These are phyloP conservation scores for Sclerurus mexicanus DNA, from an alignment of 2,113 vertebrate species.

Conservation along the genomic window DNA sequence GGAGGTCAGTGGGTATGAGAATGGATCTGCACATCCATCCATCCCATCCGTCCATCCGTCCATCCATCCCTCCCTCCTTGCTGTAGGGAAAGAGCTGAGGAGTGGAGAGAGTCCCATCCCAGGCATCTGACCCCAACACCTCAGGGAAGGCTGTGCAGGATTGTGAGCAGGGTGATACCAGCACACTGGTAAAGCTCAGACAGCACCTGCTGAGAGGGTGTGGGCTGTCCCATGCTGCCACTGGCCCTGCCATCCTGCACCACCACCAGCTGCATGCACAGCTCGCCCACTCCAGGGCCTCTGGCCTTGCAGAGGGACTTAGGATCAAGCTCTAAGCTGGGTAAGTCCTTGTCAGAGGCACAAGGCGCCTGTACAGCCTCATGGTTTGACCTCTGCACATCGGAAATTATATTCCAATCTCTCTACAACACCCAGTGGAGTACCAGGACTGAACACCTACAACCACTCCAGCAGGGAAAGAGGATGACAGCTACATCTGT, in stretches of 20 bases:
- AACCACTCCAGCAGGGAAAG: background rate
- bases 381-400: background rate
- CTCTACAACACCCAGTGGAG: background rate
- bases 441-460: background rate
- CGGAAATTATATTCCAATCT: background rate
- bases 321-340: background rate
- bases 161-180: fast-evolving
- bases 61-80: background rate
- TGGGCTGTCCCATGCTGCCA: background rate
- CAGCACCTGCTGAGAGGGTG: background rate
- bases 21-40: background rate
- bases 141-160: fast-evolving
- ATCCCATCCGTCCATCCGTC: background rate
- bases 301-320: fast-evolving
- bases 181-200: fast-evolving
- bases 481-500: slow-evolving; percentile 31
- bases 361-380: fast-evolving
- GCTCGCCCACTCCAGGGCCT: fast-evolving
- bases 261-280: fast-evolving
- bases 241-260: fast-evolving
- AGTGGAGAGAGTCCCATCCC: fast-evolving
- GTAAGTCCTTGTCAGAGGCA: background rate
- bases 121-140: fast-evolving
- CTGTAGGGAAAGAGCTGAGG: fast-evolving
- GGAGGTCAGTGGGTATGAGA: background rate